Evolutionary conservation across 2,888 invertebrate species (phyloP).

Genomic region (Aradus depressus): DNA sequence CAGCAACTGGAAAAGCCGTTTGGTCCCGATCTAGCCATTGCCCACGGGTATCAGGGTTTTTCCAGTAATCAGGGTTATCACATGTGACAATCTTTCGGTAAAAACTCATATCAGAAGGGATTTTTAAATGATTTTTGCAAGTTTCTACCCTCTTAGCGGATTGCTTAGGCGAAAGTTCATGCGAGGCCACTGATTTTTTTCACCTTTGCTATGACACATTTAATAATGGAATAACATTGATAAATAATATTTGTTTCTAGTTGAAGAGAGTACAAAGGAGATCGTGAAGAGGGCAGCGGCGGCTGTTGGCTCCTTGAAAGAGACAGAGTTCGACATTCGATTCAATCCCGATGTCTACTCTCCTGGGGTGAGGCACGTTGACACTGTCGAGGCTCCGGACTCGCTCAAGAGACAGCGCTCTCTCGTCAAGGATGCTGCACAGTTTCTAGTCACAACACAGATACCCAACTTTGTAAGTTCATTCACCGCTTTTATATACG

Average conservation of each 20-base stretch:
- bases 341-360: conserved; percentile 99
- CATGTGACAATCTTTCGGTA: no score
- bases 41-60: no score
- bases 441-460: conserved; percentile 85
- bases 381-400: conserved; percentile 50
- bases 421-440: conserved; percentile 88
- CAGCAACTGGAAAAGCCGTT: no score
- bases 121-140: no score
- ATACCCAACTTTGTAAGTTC: conserved; percentile 82
- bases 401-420: conserved; percentile 71
- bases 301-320: conserved; percentile 87
- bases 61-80: no score
- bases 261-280: conserved; percentile 76
- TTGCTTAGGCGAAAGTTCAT: no score
- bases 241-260: conserved; percentile 37
- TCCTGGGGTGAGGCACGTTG: conserved; percentile 77
- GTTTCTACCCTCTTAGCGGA: no score
- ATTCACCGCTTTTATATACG: not conserved
- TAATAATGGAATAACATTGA: not conserved
- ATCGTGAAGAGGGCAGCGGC: conserved; percentile 80
- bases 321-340: conserved; percentile 90
- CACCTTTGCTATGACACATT: no score
- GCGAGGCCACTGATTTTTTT: no score
- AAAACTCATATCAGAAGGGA: no score
- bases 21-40: no score